Evolutionary conservation across 2,888 invertebrate species (phyloP).

Genomic region (Eristalinus sepulchralis): DNA sequence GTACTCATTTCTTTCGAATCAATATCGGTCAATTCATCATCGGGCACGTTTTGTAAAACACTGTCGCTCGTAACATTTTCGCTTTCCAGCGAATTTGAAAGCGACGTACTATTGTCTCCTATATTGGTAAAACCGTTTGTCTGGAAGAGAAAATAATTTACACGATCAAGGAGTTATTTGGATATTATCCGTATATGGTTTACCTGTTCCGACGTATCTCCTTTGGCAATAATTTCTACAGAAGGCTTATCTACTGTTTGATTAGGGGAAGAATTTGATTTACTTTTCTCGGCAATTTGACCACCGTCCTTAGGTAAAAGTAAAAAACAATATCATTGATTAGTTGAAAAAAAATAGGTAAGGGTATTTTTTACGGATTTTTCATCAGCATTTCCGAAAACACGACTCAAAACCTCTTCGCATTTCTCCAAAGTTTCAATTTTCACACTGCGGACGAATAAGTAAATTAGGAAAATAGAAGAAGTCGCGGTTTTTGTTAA

Average conservation of each 20-base stretch:
- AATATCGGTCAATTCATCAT: neutral
- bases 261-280: neutral
- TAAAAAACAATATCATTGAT: neutral
- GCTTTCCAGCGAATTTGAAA: neutral
- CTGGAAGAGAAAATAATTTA: neutral
- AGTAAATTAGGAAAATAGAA: neutral
- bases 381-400: slow-evolving; percentile 43
- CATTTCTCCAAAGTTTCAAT: slow-evolving; percentile 59
- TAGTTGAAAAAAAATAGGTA: neutral
- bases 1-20: neutral
- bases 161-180: neutral
- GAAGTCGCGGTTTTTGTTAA: neutral
- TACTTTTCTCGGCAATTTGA: neutral
- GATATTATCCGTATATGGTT: neutral
- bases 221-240: neutral
- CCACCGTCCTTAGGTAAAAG: neutral
- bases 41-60: neutral
- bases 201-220: neutral
- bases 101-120: neutral
- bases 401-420: slow-evolving; percentile 63
- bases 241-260: neutral
- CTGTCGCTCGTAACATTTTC: neutral
- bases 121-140: slow-evolving; percentile 24
- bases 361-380: slow-evolving; percentile 28
- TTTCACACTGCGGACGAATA: slow-evolving; percentile 37